Percentiles rank a stretch among this genome's conserved stretches.
phyloP scores from a whole-genome alignment of 2,888 invertebrate genomes.

The Argyra leucocephala region DNA sequence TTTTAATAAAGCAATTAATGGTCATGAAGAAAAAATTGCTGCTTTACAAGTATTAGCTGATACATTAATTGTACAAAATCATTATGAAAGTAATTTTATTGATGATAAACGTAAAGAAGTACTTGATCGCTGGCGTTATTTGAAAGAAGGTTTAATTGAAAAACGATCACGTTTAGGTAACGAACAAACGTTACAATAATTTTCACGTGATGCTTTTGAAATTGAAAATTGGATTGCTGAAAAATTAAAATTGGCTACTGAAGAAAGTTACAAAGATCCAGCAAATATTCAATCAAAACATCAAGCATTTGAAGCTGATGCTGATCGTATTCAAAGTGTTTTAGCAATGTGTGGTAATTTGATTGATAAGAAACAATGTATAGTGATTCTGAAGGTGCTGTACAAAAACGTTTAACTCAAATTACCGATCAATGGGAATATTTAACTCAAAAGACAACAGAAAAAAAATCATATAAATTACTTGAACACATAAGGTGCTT shows the following conservation, averaged over 20 bases:
- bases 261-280: constrained; percentile 94
- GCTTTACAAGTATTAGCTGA: constrained; percentile 88
- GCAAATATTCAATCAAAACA: constrained; percentile 98
- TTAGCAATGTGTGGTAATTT: constrained; percentile 89
- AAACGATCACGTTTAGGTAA: constrained; percentile 93
- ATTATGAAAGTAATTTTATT: constrained; percentile 88
- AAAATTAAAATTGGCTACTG: constrained; percentile 94
- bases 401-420: constrained; percentile 76
- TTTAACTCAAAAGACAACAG: constrained; percentile 93
- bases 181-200: constrained; percentile 86
- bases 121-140: constrained; percentile 81
- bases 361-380: constrained; percentile 91
- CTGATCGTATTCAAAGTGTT: constrained; percentile 93
- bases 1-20: constrained; percentile 97
- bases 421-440: constrained; percentile 98
- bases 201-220: constrained; percentile 98
- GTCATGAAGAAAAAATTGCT: constrained; percentile 96
- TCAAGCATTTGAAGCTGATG: constrained; percentile 97
- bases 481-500: too few species aligned
- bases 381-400: constrained; percentile 95
- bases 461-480: too few species aligned
- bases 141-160: constrained; percentile 96
- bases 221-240: constrained; percentile 99
- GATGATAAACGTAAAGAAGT: constrained; percentile 88
- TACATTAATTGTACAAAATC: constrained; percentile 86